Conservation (phyloP, 2,113 vertebrate genomes). For the Equus przewalskii region DNA sequence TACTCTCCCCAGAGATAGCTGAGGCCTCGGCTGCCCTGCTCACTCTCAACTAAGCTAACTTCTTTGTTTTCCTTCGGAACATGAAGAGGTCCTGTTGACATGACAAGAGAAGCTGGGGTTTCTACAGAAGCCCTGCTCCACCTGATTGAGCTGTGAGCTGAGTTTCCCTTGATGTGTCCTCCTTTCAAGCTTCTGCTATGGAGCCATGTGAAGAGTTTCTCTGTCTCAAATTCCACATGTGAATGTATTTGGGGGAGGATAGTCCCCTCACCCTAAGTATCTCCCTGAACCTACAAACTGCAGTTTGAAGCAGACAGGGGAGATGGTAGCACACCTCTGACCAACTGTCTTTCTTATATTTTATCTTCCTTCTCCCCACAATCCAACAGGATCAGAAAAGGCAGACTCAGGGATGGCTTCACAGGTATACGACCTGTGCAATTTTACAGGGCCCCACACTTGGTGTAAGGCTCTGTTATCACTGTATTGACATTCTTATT, state of each 20-base stretch:
- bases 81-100: background rate
- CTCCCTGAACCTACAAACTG: background rate
- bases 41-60: background rate
- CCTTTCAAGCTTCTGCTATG: rapidly evolving
- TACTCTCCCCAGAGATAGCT: background rate
- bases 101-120: background rate
- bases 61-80: background rate
- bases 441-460: rapidly evolving
- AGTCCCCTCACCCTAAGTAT: background rate
- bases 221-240: background rate
- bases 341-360: background rate
- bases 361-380: background rate
- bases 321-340: background rate
- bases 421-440: background rate
- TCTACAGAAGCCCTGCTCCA: background rate
- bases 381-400: background rate
- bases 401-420: rapidly evolving
- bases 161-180: background rate
- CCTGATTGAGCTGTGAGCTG: background rate
- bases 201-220: background rate
- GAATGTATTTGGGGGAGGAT: background rate
- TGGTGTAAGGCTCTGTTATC: background rate
- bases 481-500: background rate
- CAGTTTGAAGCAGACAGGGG: background rate
- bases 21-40: too few species aligned